Evolutionary conservation across 2,888 invertebrate species (phyloP), one percentile per base, ranked within the genome.

Genomic region (Argynnis bischoffii): DNA sequence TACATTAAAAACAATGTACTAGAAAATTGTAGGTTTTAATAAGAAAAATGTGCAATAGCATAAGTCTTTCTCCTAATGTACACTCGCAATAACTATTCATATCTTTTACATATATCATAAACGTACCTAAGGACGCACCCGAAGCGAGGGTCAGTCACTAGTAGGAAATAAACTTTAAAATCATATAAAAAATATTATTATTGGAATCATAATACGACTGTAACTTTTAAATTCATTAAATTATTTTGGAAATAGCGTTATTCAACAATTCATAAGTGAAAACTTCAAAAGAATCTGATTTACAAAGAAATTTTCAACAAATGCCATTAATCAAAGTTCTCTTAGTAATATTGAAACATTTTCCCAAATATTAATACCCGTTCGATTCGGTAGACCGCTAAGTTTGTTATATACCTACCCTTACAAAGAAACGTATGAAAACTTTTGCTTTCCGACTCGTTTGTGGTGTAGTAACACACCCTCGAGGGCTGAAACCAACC

Each of bases 391-490:
- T 76, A 73, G 78, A 77, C 74, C 78, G 66, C 63, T 57, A 75
- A 75, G 67, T 75, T 74, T 68, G 67, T 68, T 72, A 79, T 80
- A 82, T 84, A 81, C 80, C 81, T 82, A 51, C 61, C 78, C 79
- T 81, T 81, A 83, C 78, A 80, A 78, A 79, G 80, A 78, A 79
- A 80, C 77, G 61, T 51, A 61, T 51, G 78, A 74, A 75, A 88
- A 88, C 80, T 89, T 89, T 82, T 74, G 75, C 78, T 72, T 77
- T 79, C 77, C 80, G 78, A 83, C 84, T 85, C 86, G 83, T 86
- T 87, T 85, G 81, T 79, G 81, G 61, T 66, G 66, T 41, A 65
- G 55, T 63, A 69, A 66, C 59, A 53, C 65, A 57, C 65, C 69
- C 67, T 51, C 51, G 60, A 41, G 61, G 59, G 61, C 51, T 60